phyloP scores from a whole-genome alignment of 2,888 invertebrate species.

The Chamaedrilus cognettii region DNA sequence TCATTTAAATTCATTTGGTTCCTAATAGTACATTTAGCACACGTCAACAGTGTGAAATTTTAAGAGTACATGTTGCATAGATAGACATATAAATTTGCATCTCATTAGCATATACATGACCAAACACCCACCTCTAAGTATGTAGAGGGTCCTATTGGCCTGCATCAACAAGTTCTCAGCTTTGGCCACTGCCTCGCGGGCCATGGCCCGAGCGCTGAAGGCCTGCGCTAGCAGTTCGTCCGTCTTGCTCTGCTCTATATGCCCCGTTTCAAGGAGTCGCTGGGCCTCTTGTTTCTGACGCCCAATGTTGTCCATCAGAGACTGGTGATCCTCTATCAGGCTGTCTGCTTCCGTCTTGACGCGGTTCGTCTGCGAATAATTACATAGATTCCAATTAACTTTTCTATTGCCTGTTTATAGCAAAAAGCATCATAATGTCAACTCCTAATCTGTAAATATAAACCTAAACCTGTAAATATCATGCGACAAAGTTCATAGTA shows the following conservation, averaged over 20 bases:
- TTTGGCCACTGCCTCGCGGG: constrained; percentile 79
- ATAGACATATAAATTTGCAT: background rate
- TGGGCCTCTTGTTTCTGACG: constrained; percentile 65
- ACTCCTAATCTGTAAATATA: no score
- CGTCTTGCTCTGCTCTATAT: constrained; percentile 71
- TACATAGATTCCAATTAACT: no score
- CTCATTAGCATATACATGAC: no score
- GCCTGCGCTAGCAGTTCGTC: constrained; percentile 80
- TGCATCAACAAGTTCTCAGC: constrained; percentile 81
- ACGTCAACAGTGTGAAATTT: no score
- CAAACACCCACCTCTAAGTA: constrained; percentile 65
- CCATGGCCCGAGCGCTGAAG: constrained; percentile 70
- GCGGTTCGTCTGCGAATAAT: constrained; percentile 46
- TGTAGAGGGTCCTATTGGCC: constrained; percentile 77
- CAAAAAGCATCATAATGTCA: no score
- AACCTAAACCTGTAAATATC: no score
- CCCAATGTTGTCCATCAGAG: constrained; percentile 63
- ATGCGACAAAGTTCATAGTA: no score
- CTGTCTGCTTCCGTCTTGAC: constrained; percentile 69
- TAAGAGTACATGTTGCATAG: no score
- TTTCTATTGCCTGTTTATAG: no score
- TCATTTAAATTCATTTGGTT: no score
- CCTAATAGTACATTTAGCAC: no score
- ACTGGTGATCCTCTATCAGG: constrained; percentile 67
- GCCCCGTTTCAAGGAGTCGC: constrained; percentile 63